Conservation (phyloP, 1,140 invertebrate species). For the Dolichoris vasculosae region DNA sequence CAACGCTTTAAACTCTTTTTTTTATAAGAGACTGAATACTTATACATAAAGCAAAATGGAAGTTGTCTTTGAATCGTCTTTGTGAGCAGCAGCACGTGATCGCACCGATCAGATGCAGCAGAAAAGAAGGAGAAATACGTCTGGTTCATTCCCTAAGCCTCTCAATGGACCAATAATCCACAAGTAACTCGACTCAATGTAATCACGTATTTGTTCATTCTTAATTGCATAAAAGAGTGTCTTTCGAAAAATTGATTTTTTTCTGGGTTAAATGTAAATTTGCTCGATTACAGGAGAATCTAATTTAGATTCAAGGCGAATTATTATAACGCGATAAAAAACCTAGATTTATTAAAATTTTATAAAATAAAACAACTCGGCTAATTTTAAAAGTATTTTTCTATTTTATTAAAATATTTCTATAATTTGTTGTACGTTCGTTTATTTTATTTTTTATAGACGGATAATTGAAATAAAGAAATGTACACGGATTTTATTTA, state of each 20-base stretch:
- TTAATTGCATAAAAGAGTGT: background rate
- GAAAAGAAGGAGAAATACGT: background rate
- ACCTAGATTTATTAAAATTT: background rate
- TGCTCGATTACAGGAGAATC: background rate
- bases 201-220: background rate
- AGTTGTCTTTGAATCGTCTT: constrained; percentile 21
- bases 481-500: too few species aligned
- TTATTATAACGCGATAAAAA: background rate
- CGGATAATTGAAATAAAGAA: too few species aligned
- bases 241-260: constrained; percentile 5
- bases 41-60: background rate
- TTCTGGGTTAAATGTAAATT: background rate
- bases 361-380: too few species aligned
- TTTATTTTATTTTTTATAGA: too few species aligned
- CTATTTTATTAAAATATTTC: too few species aligned
- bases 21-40: background rate
- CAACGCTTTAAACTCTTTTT: constrained; percentile 32
- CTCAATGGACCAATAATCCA: constrained; percentile 26
- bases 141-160: background rate
- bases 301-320: background rate
- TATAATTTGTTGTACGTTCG: too few species aligned
- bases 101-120: constrained; percentile 36
- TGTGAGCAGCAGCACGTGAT: constrained; percentile 1
- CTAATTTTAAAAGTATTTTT: too few species aligned
- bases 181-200: background rate